A percentile compares a stretch with the other conserved stretches of the same genome.
These are phyloP conservation scores for Agriopis marginaria DNA, from an alignment of 2,888 invertebrate genomes.

Conservation along the genomic window DNA sequence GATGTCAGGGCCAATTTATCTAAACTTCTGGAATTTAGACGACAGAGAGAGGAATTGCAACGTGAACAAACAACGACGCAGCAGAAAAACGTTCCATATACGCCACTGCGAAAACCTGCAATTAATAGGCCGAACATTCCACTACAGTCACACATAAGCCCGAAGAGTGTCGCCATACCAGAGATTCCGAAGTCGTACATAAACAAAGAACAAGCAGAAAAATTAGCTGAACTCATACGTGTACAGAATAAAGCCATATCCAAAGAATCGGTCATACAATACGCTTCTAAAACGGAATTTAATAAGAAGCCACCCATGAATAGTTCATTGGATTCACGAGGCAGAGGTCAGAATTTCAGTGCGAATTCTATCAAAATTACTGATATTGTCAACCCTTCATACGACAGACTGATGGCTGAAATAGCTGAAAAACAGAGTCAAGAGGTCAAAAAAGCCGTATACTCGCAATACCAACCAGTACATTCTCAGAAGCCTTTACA, in stretches of 20 bases:
- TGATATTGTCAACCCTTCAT: conserved; percentile 26
- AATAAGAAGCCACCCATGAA: background rate
- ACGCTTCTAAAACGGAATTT: conserved; percentile 17
- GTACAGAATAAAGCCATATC: background rate
- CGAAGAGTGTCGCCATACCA: conserved; percentile 51
- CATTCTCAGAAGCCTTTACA: background rate
- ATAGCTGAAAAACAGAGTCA: conserved; percentile 23
- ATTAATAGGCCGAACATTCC: conserved; percentile 42
- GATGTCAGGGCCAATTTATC: conserved; percentile 65
- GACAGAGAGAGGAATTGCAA: conserved; percentile 49
- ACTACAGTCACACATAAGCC: conserved; percentile 45
- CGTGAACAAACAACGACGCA: background rate
- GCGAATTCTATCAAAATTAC: conserved; percentile 19
- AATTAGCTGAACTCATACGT: conserved; percentile 43
- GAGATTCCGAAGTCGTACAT: conserved; percentile 61
- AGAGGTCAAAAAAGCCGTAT: conserved; percentile 4
- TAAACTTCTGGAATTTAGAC: conserved; percentile 67
- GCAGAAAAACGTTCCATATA: background rate
- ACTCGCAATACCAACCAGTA: conserved; percentile 1
- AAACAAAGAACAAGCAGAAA: conserved; percentile 58
- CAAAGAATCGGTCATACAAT: conserved; percentile 47
- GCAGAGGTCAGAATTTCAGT: conserved; percentile 8
- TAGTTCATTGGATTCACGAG: background rate
- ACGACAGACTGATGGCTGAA: conserved; percentile 31
- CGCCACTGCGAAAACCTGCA: conserved; percentile 32